These are phyloP conservation scores for Eucidaris tribuloides DNA, from an alignment of 35 echinoderm and acorn worm species.

Conservation along the genomic window DNA sequence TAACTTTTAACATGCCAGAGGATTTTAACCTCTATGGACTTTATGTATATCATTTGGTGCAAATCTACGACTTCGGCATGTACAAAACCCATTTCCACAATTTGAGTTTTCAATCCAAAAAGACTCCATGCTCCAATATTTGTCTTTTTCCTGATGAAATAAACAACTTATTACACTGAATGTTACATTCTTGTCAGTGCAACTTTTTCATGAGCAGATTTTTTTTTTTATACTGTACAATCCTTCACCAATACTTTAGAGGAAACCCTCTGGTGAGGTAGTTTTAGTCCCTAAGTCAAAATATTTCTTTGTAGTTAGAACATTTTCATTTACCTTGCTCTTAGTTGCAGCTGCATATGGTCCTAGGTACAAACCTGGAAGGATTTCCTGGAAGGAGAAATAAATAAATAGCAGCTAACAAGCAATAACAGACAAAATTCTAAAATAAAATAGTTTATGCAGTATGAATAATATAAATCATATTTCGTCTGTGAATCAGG, in stretches of 20 bases:
- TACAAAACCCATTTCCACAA: no score
- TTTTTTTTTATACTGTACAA: background rate
- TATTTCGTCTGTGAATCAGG: background rate
- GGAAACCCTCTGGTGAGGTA: background rate
- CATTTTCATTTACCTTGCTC: conserved; percentile 46
- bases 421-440: background rate
- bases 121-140: no score
- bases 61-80: no score
- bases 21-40: no score
- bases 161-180: background rate
- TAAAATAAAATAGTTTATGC: background rate
- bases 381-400: conserved; percentile 53
- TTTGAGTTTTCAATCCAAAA: no score
- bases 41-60: no score
- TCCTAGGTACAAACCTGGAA: conserved; percentile 68
- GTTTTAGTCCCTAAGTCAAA: background rate
- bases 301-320: background rate
- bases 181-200: background rate
- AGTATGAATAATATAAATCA: background rate
- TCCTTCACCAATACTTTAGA: background rate
- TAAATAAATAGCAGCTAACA: background rate
- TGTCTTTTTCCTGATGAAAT: no score
- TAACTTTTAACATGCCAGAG: no score
- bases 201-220: background rate
- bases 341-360: conserved; percentile 75